phyloP scores from a whole-genome alignment of 2,113 vertebrate genomes.

The Catharus fuscescens region DNA sequence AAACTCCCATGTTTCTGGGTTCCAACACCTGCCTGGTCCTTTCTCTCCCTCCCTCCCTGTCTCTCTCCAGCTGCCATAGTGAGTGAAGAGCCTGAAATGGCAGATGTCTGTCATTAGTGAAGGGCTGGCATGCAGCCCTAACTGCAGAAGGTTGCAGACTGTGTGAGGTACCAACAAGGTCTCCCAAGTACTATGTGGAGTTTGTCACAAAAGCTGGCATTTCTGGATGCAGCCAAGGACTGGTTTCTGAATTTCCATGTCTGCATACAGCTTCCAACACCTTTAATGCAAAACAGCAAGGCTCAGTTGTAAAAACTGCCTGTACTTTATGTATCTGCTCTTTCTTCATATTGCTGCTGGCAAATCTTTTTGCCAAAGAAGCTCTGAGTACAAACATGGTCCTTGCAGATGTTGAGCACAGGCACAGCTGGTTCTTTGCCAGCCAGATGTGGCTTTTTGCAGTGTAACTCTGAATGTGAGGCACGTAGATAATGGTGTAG shows the following conservation, averaged over 20 bases:
- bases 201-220: not conserved
- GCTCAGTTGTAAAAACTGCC: not conserved
- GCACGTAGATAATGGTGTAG: not conserved
- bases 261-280: not conserved
- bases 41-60: not conserved
- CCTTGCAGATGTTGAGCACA: not conserved
- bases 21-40: not conserved
- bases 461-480: not conserved
- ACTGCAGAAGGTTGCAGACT: not conserved
- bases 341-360: not conserved
- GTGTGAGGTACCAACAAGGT: not conserved
- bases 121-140: not conserved
- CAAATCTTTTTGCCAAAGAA: not conserved
- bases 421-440: not conserved
- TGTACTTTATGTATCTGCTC: not conserved
- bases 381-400: no score
- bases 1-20: no score
- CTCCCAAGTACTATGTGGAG: not conserved
- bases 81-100: not conserved
- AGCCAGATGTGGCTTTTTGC: not conserved
- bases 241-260: not conserved
- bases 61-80: not conserved
- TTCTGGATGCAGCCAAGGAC: not conserved
- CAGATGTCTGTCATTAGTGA: not conserved
- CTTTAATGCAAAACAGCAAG: not conserved